Percentiles rank a stretch among this genome's conserved stretches.
phyloP scores from a whole-genome alignment of 2,888 invertebrate genomes.

The Nowickia ferox region DNA sequence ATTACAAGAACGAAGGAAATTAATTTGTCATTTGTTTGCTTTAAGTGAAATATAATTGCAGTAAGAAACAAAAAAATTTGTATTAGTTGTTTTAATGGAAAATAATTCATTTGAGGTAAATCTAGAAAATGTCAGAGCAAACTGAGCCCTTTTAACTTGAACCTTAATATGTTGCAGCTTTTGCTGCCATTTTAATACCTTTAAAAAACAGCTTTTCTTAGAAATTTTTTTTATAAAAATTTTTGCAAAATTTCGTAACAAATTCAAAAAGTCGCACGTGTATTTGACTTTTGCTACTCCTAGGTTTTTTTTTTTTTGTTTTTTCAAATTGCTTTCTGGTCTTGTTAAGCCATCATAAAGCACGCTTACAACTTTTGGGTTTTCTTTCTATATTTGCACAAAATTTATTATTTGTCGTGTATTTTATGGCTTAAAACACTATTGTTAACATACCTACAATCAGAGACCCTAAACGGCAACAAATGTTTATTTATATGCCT shows the following conservation, averaged over 20 bases:
- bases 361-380: slow-evolving; percentile 54
- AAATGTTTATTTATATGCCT: slow-evolving; percentile 65
- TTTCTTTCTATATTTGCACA: slow-evolving; percentile 18
- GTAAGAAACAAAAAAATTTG: not conserved
- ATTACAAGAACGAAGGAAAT: not conserved
- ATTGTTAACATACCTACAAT: slow-evolving; percentile 36
- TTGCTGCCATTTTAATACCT: not conserved
- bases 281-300: slow-evolving; percentile 20
- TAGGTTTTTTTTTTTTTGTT: not conserved
- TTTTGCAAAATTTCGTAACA: slow-evolving; percentile 33
- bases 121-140: not conserved
- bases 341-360: slow-evolving; percentile 61
- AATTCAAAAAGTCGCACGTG: slow-evolving; percentile 62
- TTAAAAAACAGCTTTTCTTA: not conserved
- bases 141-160: not conserved
- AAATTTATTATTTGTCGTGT: slow-evolving; percentile 54
- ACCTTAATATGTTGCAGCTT: not conserved
- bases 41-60: too few species aligned
- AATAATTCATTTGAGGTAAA: not conserved
- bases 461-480: slow-evolving; percentile 41
- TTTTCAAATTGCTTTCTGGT: slow-evolving; percentile 6
- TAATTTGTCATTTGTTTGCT: too few species aligned
- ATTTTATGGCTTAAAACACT: slow-evolving; percentile 52
- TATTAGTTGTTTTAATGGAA: not conserved
- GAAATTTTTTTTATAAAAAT: not conserved